A percentile compares a stretch with the other conserved stretches of the same genome.
Conservation (phyloP, 2,113 vertebrate species). For the Numenius arquata region DNA sequence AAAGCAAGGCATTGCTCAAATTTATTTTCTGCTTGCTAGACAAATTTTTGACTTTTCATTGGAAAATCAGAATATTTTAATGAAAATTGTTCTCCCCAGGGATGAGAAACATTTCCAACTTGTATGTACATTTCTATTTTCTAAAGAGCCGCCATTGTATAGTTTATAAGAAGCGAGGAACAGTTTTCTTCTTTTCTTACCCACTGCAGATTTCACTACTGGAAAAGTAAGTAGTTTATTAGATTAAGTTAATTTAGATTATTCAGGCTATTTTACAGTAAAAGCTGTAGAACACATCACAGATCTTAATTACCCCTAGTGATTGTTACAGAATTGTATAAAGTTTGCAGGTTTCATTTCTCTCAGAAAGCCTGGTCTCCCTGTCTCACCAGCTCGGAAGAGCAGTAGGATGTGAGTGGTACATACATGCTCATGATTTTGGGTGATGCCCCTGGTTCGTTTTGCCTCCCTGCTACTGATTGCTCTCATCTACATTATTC, state of each 20-base stretch:
- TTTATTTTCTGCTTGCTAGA: neutral
- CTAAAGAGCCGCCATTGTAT: neutral
- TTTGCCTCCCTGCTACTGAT: neutral
- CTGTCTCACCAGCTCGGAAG: neutral
- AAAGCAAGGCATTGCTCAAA: neutral
- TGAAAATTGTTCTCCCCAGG: neutral
- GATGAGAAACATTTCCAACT: neutral
- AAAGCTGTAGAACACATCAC: neutral
- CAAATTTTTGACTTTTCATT: neutral
- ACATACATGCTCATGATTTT: accelerated
- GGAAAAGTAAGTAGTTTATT: neutral
- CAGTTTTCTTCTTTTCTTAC: neutral
- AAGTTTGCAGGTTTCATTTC: neutral
- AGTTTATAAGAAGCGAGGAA: neutral
- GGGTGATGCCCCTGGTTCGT: neutral
- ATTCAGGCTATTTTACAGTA: neutral
- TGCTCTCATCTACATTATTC: neutral
- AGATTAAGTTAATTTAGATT: neutral
- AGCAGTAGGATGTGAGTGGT: neutral
- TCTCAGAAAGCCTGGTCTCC: neutral
- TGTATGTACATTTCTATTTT: neutral
- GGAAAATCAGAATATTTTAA: neutral
- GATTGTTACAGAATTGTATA: neutral
- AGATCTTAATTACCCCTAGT: neutral
- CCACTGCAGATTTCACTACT: neutral